Percentiles rank a stretch among this genome's conserved stretches.
These are phyloP conservation scores for Triops longicaudatus DNA, from an alignment of 1,140 invertebrate genomes.

Conservation along the genomic window DNA sequence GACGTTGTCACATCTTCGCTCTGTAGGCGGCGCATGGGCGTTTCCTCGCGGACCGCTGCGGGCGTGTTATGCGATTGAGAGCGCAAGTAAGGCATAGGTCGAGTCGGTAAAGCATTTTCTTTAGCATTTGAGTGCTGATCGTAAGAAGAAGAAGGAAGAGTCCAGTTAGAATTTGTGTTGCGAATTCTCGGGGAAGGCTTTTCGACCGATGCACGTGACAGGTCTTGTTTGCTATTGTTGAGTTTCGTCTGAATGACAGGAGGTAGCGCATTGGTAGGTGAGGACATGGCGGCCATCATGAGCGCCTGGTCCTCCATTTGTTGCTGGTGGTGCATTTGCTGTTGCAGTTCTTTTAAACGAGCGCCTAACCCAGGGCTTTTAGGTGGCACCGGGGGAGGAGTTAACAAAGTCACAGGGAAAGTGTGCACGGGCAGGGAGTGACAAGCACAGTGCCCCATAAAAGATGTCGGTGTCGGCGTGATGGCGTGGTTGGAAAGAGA, in stretches of 20 bases:
- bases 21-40: conserved; percentile 28
- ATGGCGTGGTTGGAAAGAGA: not conserved
- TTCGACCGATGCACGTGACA: not conserved
- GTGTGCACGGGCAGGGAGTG: conserved; percentile 10
- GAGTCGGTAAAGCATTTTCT: not conserved
- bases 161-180: not conserved
- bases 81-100: not conserved
- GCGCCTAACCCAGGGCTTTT: conserved; percentile 24
- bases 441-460: conserved; percentile 2
- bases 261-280: not conserved
- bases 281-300: not conserved
- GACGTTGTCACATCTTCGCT: conserved; percentile 28
- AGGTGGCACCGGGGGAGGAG: conserved; percentile 23
- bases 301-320: not conserved
- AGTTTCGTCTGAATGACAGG: not conserved
- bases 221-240: not conserved
- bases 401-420: conserved; percentile 1
- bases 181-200: not conserved
- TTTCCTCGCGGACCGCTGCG: conserved; percentile 19
- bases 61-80: not conserved
- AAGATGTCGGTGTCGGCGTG: conserved; percentile 16
- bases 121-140: not conserved
- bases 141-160: not conserved
- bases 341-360: not conserved
- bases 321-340: not conserved